Percentiles rank a stretch among this genome's conserved stretches.
phyloP scores from a whole-genome alignment of 2,113 vertebrate species.

The Archocentrus centrarchus region DNA sequence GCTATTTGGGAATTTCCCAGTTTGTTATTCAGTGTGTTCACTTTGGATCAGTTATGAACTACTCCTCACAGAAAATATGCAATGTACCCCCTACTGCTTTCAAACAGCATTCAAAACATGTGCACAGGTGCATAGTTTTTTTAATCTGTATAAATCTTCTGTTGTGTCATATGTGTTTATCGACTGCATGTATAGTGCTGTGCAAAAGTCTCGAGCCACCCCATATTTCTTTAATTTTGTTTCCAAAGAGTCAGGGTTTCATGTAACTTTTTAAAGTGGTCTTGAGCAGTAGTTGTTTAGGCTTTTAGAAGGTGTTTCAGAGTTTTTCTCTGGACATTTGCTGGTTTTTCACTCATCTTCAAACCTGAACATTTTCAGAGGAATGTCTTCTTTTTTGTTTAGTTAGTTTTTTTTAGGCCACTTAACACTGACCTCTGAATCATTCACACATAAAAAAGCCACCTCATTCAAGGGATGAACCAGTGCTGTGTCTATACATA shows the following conservation, averaged over 20 bases:
- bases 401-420: too few relatives aligned
- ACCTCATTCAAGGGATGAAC: not conserved
- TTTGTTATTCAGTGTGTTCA: not conserved
- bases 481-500: not conserved
- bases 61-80: not conserved
- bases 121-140: not conserved
- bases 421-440: too few relatives aligned
- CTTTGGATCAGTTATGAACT: not conserved
- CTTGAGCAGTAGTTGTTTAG: not conserved
- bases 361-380: too few relatives aligned
- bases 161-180: conserved; percentile 18
- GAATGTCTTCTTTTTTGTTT: too few relatives aligned
- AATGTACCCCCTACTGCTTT: not conserved
- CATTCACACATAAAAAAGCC: too few relatives aligned
- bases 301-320: not conserved
- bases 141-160: conserved; percentile 37
- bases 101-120: not conserved
- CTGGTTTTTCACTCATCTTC: not conserved
- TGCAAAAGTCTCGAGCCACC: not conserved
- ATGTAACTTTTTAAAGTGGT: too few relatives aligned
- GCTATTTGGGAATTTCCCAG: not conserved
- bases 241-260: not conserved
- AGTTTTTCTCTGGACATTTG: not conserved
- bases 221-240: not conserved
- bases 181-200: not conserved